Evolutionary conservation across 2,113 vertebrate genomes (phyloP).

Genomic region (Dolichallabes microphthalmus): DNA sequence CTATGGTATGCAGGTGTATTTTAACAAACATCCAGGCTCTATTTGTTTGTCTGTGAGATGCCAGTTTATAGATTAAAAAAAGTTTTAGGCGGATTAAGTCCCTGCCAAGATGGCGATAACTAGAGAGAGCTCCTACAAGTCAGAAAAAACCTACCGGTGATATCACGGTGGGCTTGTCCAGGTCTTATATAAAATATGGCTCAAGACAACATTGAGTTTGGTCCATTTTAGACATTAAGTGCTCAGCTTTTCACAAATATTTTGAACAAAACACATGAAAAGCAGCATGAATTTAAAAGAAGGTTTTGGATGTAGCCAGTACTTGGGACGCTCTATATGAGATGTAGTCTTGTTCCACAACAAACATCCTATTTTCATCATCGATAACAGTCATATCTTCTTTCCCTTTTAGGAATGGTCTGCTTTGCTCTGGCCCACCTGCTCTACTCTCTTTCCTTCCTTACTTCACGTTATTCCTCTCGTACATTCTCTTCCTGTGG

Average conservation of each 20-base stretch:
- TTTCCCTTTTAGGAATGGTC: conserved; percentile 72
- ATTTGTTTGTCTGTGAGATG: no score
- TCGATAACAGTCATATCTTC: background rate
- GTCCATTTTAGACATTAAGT: background rate
- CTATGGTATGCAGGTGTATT: no score
- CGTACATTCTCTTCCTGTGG: conserved; percentile 50
- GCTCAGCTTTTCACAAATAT: background rate
- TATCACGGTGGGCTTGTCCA: no score
- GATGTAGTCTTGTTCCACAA: background rate
- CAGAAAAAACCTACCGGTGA: no score
- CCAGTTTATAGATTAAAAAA: no score
- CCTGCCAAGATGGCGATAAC: no score
- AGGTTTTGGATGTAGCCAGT: background rate
- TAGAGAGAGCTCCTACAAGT: no score
- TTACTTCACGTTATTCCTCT: conserved; percentile 63
- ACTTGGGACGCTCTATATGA: background rate
- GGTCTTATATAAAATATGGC: no score
- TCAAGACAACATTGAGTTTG: background rate
- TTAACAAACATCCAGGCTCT: no score
- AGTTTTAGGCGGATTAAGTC: no score
- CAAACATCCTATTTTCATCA: background rate
- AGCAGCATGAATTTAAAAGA: background rate
- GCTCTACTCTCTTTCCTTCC: conserved; percentile 71
- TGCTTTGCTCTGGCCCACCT: conserved; percentile 77
- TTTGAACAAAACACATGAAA: background rate